Evolutionary conservation across 2,888 invertebrate species (phyloP).

Genomic region (Lasioglossum morio): DNA sequence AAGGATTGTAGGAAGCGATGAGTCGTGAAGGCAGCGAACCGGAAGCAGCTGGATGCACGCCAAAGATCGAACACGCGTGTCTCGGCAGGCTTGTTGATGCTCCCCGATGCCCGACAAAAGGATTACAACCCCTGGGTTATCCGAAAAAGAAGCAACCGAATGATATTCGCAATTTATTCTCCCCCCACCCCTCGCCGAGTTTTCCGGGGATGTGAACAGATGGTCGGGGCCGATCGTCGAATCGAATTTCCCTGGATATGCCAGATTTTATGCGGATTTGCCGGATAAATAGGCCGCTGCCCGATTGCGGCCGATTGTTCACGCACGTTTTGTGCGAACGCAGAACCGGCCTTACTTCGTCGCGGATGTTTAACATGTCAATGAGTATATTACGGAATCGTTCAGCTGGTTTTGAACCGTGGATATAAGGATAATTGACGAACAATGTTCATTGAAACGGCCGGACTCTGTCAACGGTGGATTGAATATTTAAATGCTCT

Average conservation of each 20-base stretch:
- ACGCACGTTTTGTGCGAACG: constrained; percentile 1
- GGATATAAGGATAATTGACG: background rate
- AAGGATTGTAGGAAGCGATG: constrained; percentile 69
- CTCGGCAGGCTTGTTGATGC: constrained; percentile 76
- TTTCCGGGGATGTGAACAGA: constrained; percentile 28
- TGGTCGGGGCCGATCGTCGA: constrained; percentile 45
- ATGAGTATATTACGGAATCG: constrained; percentile 2
- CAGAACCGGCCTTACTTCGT: background rate
- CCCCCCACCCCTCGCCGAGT: background rate
- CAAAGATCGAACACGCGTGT: constrained; percentile 74
- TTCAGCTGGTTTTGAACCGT: background rate
- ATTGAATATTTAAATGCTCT: background rate
- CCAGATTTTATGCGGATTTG: constrained; percentile 56
- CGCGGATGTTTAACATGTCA: constrained; percentile 16
- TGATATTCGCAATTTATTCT: constrained; percentile 63
- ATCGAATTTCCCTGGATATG: constrained; percentile 39
- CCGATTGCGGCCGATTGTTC: constrained; percentile 34
- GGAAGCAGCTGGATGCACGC: constrained; percentile 76
- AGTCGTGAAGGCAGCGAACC: constrained; percentile 74
- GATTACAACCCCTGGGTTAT: constrained; percentile 53
- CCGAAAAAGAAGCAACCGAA: constrained; percentile 42
- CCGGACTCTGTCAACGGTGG: background rate
- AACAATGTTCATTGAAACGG: background rate
- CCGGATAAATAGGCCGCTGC: constrained; percentile 31
- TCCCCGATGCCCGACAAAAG: constrained; percentile 69